Evolutionary conservation across 2,113 vertebrate genomes (phyloP).

Genomic region (Bolborhynchus lineola): DNA sequence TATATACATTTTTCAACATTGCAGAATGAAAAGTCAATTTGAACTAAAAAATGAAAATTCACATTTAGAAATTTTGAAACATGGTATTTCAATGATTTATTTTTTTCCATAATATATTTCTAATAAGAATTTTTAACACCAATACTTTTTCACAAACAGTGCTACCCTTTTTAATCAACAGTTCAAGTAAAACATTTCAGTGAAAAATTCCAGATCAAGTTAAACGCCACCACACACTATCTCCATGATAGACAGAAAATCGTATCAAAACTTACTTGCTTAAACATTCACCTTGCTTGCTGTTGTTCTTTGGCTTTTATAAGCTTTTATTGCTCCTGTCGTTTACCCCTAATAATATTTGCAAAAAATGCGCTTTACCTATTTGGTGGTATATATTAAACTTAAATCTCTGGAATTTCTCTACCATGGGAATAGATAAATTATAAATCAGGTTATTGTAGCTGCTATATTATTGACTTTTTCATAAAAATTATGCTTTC

Average conservation of each 20-base stretch:
- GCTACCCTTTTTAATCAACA: neutral
- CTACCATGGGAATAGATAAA: neutral
- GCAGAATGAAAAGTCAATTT: conserved; percentile 2
- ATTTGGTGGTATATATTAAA: neutral
- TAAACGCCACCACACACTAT: neutral
- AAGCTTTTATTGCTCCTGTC: conserved; percentile 8
- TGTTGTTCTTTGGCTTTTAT: conserved; percentile 34
- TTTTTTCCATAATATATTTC: neutral
- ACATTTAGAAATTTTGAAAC: conserved; percentile 3
- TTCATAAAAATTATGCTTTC: neutral
- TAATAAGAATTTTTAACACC: neutral
- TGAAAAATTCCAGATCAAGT: neutral
- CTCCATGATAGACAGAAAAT: neutral
- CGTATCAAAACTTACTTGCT: neutral
- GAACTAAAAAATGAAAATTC: neutral
- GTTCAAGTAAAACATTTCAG: neutral
- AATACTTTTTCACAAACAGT: neutral
- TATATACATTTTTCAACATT: conserved; percentile 28
- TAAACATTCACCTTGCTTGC: neutral
- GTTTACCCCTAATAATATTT: neutral
- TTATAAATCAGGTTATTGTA: neutral
- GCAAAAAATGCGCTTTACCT: neutral
- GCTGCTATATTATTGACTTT: neutral
- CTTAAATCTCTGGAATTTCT: neutral
- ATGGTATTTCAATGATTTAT: neutral